Conservation (phyloP, 2,113 vertebrate species). For the Sinocyclocheilus anshuiensis region DNA sequence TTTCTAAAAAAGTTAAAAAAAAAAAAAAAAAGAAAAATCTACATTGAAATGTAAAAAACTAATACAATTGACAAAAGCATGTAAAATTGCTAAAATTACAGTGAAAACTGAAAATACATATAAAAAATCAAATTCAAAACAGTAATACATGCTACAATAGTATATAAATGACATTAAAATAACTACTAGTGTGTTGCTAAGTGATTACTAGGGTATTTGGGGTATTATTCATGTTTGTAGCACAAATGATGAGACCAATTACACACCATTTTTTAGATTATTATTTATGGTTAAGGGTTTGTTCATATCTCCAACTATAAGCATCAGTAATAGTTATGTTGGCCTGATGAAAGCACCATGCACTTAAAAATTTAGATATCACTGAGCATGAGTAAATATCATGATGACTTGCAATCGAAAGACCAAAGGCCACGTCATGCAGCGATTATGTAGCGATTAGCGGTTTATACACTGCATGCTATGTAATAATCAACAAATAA, state of each 20-base stretch:
- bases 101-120: background rate
- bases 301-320: too few relatives aligned
- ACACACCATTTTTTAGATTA: too few relatives aligned
- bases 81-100: background rate
- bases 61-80: background rate
- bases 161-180: background rate
- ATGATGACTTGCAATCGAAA: background rate
- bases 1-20: too few relatives aligned
- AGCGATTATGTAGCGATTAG: background rate
- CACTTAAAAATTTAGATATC: background rate
- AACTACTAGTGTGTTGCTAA: background rate
- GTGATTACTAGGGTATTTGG: too few relatives aligned
- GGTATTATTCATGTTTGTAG: too few relatives aligned
- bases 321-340: too few relatives aligned
- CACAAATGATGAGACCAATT: background rate
- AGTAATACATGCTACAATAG: background rate
- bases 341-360: background rate
- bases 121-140: background rate
- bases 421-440: background rate
- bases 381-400: background rate
- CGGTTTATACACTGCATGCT: too few relatives aligned
- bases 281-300: background rate
- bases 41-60: background rate
- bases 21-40: background rate
- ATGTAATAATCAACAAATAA: too few relatives aligned